Evolutionary conservation across 2,888 invertebrate species (phyloP).

Genomic region (Pteria penguin): DNA sequence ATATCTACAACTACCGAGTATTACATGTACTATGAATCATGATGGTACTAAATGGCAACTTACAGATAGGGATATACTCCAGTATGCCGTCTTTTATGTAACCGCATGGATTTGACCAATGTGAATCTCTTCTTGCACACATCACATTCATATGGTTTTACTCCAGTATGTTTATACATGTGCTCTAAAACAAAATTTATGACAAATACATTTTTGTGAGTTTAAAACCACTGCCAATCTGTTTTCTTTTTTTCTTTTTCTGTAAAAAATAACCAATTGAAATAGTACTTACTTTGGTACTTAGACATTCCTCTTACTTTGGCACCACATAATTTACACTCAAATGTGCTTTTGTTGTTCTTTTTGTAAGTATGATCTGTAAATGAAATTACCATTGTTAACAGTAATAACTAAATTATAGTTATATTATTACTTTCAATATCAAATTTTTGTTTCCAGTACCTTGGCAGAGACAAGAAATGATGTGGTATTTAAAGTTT

Average conservation of each 20-base stretch:
- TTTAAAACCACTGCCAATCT: no score
- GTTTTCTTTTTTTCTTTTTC: no score
- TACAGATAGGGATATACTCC: conserved; percentile 79
- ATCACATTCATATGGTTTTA: conserved; percentile 84
- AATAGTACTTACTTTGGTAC: conserved; percentile 40
- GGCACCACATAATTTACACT: conserved; percentile 31
- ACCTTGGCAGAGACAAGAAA: no score
- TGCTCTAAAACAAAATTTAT: conserved; percentile 82
- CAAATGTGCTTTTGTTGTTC: conserved; percentile 9
- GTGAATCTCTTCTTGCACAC: conserved; percentile 76
- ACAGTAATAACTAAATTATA: no score
- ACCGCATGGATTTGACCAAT: conserved; percentile 73
- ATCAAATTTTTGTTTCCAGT: no score
- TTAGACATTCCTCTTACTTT: conserved; percentile 42
- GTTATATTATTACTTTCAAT: no score
- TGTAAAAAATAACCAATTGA: background rate
- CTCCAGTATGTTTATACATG: conserved; percentile 98
- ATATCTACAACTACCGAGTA: background rate
- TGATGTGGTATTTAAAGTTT: no score
- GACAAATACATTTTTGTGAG: no score
- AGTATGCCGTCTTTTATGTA: conserved; percentile 76
- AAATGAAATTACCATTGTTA: no score
- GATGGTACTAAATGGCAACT: conserved; percentile 44
- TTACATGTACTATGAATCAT: background rate
- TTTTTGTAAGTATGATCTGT: background rate